A percentile compares a stretch with the other conserved stretches of the same genome.
These are phyloP conservation scores for Hyles vespertilio DNA, from an alignment of 1,140 invertebrate genomes.

Conservation along the genomic window DNA sequence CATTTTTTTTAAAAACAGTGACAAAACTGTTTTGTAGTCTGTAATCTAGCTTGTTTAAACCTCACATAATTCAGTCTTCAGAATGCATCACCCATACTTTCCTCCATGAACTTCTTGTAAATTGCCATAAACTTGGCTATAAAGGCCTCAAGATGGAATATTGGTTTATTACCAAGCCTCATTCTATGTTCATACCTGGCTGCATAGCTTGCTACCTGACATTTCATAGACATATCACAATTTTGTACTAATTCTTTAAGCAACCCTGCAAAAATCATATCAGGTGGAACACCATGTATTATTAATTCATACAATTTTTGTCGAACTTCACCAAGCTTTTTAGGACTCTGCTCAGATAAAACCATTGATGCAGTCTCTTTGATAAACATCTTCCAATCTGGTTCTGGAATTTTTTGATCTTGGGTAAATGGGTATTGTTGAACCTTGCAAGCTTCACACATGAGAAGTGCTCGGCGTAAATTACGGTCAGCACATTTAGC, in stretches of 20 bases:
- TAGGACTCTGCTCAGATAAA: constrained; percentile 91
- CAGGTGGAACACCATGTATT: constrained; percentile 94
- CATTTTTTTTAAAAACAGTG: not conserved
- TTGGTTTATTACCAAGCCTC: constrained; percentile 93
- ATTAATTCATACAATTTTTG: constrained; percentile 95
- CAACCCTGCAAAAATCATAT: constrained; percentile 94
- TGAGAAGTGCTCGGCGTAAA: constrained; percentile 93
- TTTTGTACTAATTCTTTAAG: constrained; percentile 90
- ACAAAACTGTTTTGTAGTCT: not conserved
- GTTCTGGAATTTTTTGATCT: constrained; percentile 88
- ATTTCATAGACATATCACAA: constrained; percentile 93
- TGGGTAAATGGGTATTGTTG: constrained; percentile 92
- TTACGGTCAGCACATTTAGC: constrained; percentile 91
- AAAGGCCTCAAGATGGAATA: constrained; percentile 98
- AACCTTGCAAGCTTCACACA: constrained; percentile 95
- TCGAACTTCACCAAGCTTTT: constrained; percentile 89
- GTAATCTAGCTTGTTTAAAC: not conserved
- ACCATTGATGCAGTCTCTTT: constrained; percentile 92
- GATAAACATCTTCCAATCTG: constrained; percentile 96
- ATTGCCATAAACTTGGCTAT: constrained; percentile 97
- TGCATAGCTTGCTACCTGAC: constrained; percentile 88
- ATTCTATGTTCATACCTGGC: constrained; percentile 94
- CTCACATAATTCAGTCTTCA: constrained; percentile 16
- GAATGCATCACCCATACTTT: constrained; percentile 70
- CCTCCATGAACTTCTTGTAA: constrained; percentile 91